Conservation (phyloP, 2,888 invertebrate species). For the Noctua pronuba region DNA sequence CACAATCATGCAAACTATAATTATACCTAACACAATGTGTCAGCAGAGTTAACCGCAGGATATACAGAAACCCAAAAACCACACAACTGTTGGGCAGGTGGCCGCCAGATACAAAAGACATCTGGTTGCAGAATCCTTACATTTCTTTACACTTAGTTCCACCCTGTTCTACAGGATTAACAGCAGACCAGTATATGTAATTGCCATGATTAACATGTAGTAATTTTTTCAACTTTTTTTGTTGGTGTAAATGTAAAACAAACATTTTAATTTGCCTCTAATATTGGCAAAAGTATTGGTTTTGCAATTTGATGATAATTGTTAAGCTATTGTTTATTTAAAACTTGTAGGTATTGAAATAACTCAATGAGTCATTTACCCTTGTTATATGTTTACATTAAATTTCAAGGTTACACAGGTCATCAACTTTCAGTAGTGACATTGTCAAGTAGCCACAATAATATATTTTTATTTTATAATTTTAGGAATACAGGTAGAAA, state of each 20-base stretch:
- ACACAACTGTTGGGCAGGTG: no score
- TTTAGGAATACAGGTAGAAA: no score
- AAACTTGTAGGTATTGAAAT: constrained; percentile 24
- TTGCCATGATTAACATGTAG: not conserved
- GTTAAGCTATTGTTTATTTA: not conserved
- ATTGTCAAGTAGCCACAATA: no score
- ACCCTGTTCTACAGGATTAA: not conserved
- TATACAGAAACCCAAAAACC: not conserved
- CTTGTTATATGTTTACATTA: constrained; percentile 10
- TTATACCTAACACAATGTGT: not conserved
- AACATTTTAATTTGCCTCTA: not conserved
- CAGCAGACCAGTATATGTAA: not conserved
- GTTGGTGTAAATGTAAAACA: no score
- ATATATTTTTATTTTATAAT: no score
- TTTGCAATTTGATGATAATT: not conserved
- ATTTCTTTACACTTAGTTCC: not conserved
- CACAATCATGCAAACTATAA: not conserved
- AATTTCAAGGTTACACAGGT: constrained; percentile 34
- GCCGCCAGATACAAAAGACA: not conserved
- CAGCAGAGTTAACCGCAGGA: not conserved
- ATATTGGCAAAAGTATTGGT: not conserved
- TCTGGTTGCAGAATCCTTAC: not conserved
- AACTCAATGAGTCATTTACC: constrained; percentile 29
- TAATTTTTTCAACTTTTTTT: not conserved
- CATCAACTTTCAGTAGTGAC: constrained; percentile 7